Evolutionary conservation across 2,113 vertebrate genomes (phyloP).

Genomic region (Lampris incognitus): DNA sequence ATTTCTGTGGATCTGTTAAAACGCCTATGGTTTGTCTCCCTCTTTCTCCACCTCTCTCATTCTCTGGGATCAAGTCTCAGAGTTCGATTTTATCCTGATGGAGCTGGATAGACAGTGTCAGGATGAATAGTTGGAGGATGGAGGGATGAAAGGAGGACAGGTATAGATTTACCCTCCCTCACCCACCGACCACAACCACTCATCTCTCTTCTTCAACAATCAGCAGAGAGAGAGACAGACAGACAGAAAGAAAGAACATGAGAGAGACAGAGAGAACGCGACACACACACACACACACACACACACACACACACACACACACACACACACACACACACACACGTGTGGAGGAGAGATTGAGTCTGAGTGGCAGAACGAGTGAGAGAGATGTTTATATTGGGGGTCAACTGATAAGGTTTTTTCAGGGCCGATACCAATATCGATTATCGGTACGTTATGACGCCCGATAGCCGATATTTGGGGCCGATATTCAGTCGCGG

Average conservation of each 20-base stretch:
- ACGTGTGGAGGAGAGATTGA: too few species aligned
- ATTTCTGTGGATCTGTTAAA: too few species aligned
- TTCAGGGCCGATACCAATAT: too few species aligned
- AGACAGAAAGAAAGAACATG: background rate
- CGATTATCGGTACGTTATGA: too few species aligned
- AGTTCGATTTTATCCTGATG: conserved; percentile 5
- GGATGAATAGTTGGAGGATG: conserved; percentile 39
- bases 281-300: too few species aligned
- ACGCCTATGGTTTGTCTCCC: background rate
- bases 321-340: too few species aligned
- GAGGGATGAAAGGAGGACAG: conserved; percentile 17
- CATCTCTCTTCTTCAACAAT: conserved; percentile 19
- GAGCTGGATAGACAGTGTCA: conserved; percentile 28
- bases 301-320: too few species aligned
- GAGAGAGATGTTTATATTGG: too few species aligned
- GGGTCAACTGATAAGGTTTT: too few species aligned
- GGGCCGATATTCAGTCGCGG: too few species aligned
- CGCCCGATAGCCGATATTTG: too few species aligned
- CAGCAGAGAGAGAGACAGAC: background rate
- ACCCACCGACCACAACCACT: background rate
- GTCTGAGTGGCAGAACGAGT: too few species aligned
- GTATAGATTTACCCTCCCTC: conserved; percentile 39
- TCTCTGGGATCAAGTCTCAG: background rate
- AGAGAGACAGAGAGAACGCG: background rate
- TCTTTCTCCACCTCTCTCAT: background rate